phyloP scores from a whole-genome alignment of 2,797 vertebrate species.

The Mormyrops boulengeri region DNA sequence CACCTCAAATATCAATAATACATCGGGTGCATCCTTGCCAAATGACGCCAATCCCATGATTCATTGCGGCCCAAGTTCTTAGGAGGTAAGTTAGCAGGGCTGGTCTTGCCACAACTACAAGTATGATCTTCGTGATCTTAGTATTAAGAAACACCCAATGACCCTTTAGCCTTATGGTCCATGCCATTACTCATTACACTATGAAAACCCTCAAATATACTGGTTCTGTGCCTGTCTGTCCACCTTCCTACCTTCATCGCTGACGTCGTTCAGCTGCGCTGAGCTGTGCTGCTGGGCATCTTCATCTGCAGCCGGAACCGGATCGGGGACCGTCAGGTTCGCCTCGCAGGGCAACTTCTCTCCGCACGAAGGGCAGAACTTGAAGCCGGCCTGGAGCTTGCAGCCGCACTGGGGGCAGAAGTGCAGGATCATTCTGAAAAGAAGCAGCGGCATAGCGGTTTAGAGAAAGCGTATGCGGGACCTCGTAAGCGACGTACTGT shows the following conservation, averaged over 20 bases:
- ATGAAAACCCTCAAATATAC: background rate
- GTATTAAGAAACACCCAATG: background rate
- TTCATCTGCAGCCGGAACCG: background rate
- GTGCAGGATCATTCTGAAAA: slow-evolving; percentile 57
- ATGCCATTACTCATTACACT: background rate
- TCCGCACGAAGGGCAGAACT: slow-evolving; percentile 81
- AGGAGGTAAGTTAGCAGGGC: background rate
- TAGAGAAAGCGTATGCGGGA: background rate
- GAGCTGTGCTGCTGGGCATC: background rate
- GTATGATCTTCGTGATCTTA: background rate
- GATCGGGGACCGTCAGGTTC: slow-evolving; percentile 13
- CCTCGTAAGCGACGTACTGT: background rate
- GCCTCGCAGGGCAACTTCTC: slow-evolving; percentile 50
- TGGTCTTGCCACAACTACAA: background rate
- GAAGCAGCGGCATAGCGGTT: background rate
- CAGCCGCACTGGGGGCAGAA: slow-evolving; percentile 82
- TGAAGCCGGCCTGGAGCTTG: slow-evolving; percentile 62
- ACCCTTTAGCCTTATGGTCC: background rate
- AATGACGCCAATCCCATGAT: background rate
- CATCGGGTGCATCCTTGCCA: background rate
- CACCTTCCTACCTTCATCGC: slow-evolving; percentile 2
- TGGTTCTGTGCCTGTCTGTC: background rate
- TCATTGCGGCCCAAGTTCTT: background rate
- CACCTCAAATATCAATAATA: background rate
- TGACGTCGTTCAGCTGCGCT: background rate